Evolutionary conservation across 2,888 invertebrate genomes (phyloP).

Genomic region (Adelognathus sp.): DNA sequence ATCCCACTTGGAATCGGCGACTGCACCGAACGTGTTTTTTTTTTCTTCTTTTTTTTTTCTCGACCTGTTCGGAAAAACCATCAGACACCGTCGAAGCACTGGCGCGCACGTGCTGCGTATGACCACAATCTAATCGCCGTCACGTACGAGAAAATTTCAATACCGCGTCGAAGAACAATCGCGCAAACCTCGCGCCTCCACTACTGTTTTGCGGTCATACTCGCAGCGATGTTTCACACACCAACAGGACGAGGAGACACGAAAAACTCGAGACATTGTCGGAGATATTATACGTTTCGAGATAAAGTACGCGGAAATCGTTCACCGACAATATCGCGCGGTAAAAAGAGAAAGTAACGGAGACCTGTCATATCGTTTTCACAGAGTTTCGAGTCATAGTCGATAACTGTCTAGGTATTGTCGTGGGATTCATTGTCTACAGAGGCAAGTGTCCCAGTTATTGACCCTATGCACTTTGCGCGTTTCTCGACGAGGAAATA

Average conservation of each 20-base stretch:
- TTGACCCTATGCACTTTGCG: too few relatives aligned
- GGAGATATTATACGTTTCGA: neutral
- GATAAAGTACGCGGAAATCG: constrained; percentile 32
- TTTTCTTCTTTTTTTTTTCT: too few relatives aligned
- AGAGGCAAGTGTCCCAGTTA: neutral
- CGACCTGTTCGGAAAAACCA: constrained; percentile 3
- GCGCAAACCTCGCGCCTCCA: neutral
- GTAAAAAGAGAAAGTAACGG: constrained; percentile 38
- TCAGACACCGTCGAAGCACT: neutral
- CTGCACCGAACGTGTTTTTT: neutral
- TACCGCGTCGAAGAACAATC: neutral
- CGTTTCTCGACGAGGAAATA: too few relatives aligned
- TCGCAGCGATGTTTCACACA: neutral
- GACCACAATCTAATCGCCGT: constrained; percentile 7
- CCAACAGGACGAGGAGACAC: neutral
- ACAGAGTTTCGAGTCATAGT: neutral
- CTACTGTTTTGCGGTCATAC: neutral
- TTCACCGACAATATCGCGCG: constrained; percentile 24
- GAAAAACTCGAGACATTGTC: constrained; percentile 1
- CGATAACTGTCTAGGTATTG: constrained; percentile 9
- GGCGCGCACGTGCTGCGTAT: neutral
- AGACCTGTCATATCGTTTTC: constrained; percentile 7
- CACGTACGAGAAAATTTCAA: neutral
- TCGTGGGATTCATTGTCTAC: neutral
- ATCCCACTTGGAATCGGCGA: constrained; percentile 23